phyloP scores from a whole-genome alignment of 2,888 invertebrate genomes.

The Malthinus seriepunctatus region DNA sequence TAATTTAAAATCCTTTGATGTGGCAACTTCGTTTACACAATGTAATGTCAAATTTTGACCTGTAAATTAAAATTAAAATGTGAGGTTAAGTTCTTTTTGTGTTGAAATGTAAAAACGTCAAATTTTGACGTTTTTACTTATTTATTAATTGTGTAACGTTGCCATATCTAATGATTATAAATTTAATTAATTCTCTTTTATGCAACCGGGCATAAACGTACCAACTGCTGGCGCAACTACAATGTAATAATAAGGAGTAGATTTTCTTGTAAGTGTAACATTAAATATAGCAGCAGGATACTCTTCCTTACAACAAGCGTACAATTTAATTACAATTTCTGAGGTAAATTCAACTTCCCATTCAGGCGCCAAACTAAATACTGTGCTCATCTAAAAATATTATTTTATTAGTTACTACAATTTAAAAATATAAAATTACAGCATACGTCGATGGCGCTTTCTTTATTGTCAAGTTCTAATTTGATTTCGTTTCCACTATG shows the following conservation, averaged over 20 bases:
- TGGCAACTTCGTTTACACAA: no score
- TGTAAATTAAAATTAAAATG: not conserved
- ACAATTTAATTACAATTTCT: not conserved
- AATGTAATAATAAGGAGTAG: conserved; percentile 9
- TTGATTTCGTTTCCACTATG: conserved; percentile 64
- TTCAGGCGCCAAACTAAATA: not conserved
- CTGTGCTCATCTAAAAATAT: conserved; percentile 6
- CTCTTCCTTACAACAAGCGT: conserved; percentile 11
- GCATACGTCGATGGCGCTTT: not conserved
- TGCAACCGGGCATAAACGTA: no score
- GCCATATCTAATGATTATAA: no score
- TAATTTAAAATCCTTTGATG: no score
- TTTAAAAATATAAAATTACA: not conserved
- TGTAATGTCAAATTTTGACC: no score
- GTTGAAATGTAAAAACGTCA: no score
- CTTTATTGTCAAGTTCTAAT: conserved; percentile 37
- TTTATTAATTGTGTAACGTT: no score
- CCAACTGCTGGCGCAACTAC: conserved; percentile 15
- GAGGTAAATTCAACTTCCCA: conserved; percentile 9
- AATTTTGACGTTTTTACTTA: no score
- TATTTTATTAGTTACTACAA: not conserved
- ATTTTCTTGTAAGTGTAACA: conserved; percentile 17
- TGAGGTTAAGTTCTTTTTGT: not conserved
- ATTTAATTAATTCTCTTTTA: no score
- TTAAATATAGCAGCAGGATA: conserved; percentile 2